Evolutionary conservation across 2,888 invertebrate genomes (phyloP), one percentile per base, ranked within the genome.

Genomic region (Scaptomyza cyrtandrae): DNA sequence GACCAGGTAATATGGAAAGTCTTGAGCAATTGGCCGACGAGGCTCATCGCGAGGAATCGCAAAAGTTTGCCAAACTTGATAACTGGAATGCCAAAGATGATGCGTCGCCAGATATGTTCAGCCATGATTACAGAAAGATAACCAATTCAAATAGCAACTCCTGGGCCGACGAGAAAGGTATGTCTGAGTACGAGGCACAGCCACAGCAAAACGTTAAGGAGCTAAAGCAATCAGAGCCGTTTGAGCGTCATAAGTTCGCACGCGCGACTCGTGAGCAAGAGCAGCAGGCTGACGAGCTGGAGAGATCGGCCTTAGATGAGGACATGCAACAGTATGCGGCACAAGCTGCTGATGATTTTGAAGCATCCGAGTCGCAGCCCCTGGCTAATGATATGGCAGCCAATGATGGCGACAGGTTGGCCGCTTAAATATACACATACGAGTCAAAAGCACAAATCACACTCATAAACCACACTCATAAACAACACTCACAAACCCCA

Each of bases 391-490:
- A 64, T 14, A 33, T 61, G 54, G 62, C 55, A 44, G 56, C 56
- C 50, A 71, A 68, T 5, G 74, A 77, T 33, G 72, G 62, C 54
- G 78, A 86, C 64, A 86, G 84, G 82, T 82, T 67, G 50, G 70
- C 57, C 16, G 24, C 57, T 24, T 50, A 59, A 55, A 54, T 41
- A 53, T 43, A 60, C 14, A 44, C 4, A 44, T 44, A 27, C 16
- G 27, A 7, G 19, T 50, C 7, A 49, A 27, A 14, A 24, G 14
- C 9, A 39, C 33, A 24, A 24, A 14, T 11, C n/a, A 31, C 39
- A 29, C 19, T 35, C 50, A 41, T 6, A 24, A 33, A 6, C n/a
- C 35, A 39, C 33, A 55, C 31, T 29, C 50, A 41, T 6, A 24
- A 33, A 6, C n/a, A 35, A 39, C 33, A 55, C 31, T 29, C 41